phyloP scores from a whole-genome alignment of 2,113 vertebrate species.

The Todiramphus chloris region DNA sequence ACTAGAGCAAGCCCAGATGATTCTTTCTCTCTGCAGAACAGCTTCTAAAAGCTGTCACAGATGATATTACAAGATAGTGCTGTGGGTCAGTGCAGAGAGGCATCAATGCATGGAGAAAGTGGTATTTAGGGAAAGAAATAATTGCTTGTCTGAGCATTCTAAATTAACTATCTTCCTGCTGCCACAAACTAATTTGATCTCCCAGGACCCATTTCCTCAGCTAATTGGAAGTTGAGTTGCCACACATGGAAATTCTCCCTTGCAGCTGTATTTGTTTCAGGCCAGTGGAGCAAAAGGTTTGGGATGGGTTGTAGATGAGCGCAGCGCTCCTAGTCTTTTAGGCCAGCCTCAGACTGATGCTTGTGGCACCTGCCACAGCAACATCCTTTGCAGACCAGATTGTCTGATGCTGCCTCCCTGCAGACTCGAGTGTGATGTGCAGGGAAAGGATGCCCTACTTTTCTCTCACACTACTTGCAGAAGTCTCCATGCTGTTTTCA shows the following conservation, averaged over 20 bases:
- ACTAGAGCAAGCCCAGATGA: neutral
- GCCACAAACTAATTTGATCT: conserved; percentile 61
- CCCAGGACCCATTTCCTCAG: conserved; percentile 58
- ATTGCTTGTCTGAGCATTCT: conserved; percentile 60
- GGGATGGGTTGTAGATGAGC: neutral
- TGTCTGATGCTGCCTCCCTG: neutral
- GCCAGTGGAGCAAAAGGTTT: neutral
- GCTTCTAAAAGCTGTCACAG: conserved; percentile 26
- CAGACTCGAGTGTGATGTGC: neutral
- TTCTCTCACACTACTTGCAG: neutral
- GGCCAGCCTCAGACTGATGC: neutral
- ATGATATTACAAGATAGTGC: neutral
- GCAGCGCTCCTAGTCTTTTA: accelerated
- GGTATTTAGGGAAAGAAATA: conserved; percentile 52
- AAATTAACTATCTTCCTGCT: conserved; percentile 54
- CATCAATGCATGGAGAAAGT: conserved; percentile 10
- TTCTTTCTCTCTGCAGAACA: neutral
- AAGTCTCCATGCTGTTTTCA: neutral
- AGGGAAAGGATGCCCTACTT: conserved; percentile 13
- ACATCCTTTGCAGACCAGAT: neutral
- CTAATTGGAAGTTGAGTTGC: conserved; percentile 45
- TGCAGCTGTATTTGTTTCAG: conserved; percentile 43
- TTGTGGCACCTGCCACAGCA: neutral
- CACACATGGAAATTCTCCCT: conserved; percentile 33
- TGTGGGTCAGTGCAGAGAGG: conserved; percentile 2